Evolutionary conservation across 1,140 invertebrate genomes (phyloP), one percentile per base, ranked within the genome.

Genomic region (Drosophila mojavensis): DNA sequence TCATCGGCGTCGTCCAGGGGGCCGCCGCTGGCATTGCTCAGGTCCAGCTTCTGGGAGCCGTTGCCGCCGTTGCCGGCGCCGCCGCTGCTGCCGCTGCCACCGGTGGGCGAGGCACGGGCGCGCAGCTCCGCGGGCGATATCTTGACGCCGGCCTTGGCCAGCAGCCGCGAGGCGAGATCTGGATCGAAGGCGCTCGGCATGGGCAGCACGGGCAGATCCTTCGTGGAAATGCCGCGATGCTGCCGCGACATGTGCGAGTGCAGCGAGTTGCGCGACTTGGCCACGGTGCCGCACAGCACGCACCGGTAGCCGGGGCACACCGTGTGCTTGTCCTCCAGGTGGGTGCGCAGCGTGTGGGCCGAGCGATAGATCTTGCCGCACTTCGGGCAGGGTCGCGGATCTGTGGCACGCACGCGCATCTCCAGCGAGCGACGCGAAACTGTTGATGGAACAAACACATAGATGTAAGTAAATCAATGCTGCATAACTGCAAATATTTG

Each of bases 211-310:
- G 97, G 97, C 58, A 98, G 93, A 91, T 98, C 97, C 94, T 98
- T 98, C 48, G 97, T 98, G 82, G 96, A 97, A 85, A 98, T 98
- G 50, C 97, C 97, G 26, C 97, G 95, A 91, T 98, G 97, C 91
- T 98, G 97, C 17, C 97, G 95, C 54, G 96, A 97, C 97, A 98
- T 98, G 93, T 98, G 97, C 24, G 97, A 98, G 92, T 98, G 97
- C 11, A 98, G 93, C 0, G 96, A 97, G 92, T 98, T 98, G 36
- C 97, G 94, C 0, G 97, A 97, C 91, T 98, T 98, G 36, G 97
- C 97, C 15, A 98, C 97, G 1, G 97, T 98, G 30, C 97, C 97
- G 92, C 97, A 98, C 1, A 98, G 94, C 2, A 98, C 97, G 91
- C 97, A 98, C 17, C 97, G 93, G 83, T 98, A 98, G 30, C 97